A percentile compares a stretch with the other conserved stretches of the same genome.
These are phyloP conservation scores for Budorcas taxicolor DNA, from an alignment of 2,113 vertebrate species.

Conservation along the genomic window DNA sequence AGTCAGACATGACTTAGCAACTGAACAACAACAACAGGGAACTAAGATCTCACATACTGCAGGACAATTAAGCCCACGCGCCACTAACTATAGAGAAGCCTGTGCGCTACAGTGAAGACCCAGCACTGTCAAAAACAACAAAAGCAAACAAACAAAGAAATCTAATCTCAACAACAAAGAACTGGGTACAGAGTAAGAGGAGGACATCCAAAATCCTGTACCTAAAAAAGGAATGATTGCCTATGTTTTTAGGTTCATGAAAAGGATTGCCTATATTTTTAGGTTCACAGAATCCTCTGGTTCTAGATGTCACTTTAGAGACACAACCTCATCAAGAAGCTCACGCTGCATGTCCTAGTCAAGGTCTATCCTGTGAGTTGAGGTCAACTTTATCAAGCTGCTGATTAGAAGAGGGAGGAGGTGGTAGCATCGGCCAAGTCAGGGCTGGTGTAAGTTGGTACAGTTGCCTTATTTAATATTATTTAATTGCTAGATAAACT, in stretches of 20 bases:
- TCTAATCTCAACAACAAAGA: background rate
- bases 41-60: background rate
- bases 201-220: background rate
- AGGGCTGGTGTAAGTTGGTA: conserved; percentile 44
- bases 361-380: conserved; percentile 24
- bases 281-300: background rate
- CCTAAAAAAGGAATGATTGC: background rate
- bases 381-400: conserved; percentile 62
- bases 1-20: background rate
- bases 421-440: conserved; percentile 27
- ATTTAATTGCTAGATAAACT: conserved; percentile 76
- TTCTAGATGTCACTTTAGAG: background rate
- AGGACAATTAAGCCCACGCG: background rate
- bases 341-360: background rate
- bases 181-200: background rate
- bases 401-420: conserved; percentile 69
- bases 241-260: background rate
- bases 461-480: conserved; percentile 55
- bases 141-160: background rate
- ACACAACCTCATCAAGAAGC: conserved; percentile 1
- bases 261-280: background rate
- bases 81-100: background rate
- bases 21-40: background rate
- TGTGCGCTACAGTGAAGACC: background rate
- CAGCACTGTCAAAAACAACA: background rate